A percentile compares a stretch with the other conserved stretches of the same genome.
Conservation (phyloP, 1,140 invertebrate species). For the Lasaia peninsularis region DNA sequence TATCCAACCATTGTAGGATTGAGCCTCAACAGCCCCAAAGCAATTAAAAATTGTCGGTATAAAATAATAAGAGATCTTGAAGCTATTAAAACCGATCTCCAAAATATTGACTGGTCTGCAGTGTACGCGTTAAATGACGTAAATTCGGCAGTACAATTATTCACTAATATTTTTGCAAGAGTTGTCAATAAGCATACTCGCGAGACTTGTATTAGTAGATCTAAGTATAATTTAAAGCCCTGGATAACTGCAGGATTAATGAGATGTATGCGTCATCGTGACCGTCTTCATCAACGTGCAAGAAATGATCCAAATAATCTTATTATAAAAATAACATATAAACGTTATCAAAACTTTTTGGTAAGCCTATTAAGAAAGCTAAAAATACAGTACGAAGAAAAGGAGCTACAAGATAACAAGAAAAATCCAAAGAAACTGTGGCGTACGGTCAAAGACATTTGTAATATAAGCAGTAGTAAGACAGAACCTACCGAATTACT, state of each 20-base stretch:
- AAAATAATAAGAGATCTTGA: slow-evolving; percentile 10
- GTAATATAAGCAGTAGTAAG: background rate
- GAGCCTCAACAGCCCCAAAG: background rate
- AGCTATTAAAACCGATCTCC: slow-evolving; percentile 14
- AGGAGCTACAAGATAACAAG: slow-evolving; percentile 14
- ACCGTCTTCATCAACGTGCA: slow-evolving; percentile 10
- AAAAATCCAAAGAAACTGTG: slow-evolving; percentile 27
- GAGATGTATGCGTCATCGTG: slow-evolving; percentile 22
- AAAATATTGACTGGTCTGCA: slow-evolving; percentile 14
- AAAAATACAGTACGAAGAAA: slow-evolving; percentile 22
- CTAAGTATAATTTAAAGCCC: slow-evolving; percentile 22
- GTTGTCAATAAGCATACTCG: background rate
- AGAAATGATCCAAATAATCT: slow-evolving; percentile 13
- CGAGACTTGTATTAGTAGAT: background rate
- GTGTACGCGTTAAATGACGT: background rate
- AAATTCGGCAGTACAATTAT: slow-evolving; percentile 7
- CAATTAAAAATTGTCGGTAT: background rate
- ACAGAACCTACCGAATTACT: too few species aligned
- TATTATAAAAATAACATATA: slow-evolving; percentile 16
- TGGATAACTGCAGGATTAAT: slow-evolving; percentile 26
- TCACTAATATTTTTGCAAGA: background rate
- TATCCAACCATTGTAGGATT: slow-evolving; percentile 14
- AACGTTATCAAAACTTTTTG: slow-evolving; percentile 26
- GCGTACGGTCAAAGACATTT: slow-evolving; percentile 25
- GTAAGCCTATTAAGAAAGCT: slow-evolving; percentile 25